These are phyloP conservation scores for Drosophila sp. DNA, from an alignment of 1,140 invertebrate species.

Conservation along the genomic window DNA sequence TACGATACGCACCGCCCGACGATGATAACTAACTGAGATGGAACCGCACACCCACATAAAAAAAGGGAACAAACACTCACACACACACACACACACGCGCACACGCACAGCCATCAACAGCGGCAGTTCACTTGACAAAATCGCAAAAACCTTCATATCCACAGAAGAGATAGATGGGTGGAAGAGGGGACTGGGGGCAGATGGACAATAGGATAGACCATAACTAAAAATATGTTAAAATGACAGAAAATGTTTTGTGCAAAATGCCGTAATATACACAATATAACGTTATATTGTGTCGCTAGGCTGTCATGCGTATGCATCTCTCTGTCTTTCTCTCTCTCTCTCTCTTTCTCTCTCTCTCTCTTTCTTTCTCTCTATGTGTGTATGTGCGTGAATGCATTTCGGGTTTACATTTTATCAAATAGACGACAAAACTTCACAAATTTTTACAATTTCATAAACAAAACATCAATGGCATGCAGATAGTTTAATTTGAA, in stretches of 20 bases:
- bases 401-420: conserved; percentile 33
- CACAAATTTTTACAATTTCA: conserved; percentile 43
- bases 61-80: conserved; percentile 23
- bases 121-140: conserved; percentile 74
- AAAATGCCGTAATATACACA: conserved; percentile 64
- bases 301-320: conserved; percentile 32
- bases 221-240: conserved; percentile 59
- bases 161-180: conserved; percentile 15
- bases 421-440: conserved; percentile 36
- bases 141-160: conserved; percentile 54
- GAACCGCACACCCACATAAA: conserved; percentile 21
- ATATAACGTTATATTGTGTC: conserved; percentile 32
- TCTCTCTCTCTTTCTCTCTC: neutral
- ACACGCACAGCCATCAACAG: conserved; percentile 33
- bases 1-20: conserved; percentile 13
- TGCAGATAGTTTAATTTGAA: conserved; percentile 29
- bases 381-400: conserved; percentile 19
- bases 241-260: conserved; percentile 68
- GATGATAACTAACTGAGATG: conserved; percentile 20
- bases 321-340: neutral
- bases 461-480: conserved; percentile 19
- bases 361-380: neutral
- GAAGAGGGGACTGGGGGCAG: neutral
- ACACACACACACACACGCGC: conserved; percentile 35
- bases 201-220: conserved; percentile 47